Conservation (phyloP, 92 coral and sea anemone species). For the Porites divaricata region DNA sequence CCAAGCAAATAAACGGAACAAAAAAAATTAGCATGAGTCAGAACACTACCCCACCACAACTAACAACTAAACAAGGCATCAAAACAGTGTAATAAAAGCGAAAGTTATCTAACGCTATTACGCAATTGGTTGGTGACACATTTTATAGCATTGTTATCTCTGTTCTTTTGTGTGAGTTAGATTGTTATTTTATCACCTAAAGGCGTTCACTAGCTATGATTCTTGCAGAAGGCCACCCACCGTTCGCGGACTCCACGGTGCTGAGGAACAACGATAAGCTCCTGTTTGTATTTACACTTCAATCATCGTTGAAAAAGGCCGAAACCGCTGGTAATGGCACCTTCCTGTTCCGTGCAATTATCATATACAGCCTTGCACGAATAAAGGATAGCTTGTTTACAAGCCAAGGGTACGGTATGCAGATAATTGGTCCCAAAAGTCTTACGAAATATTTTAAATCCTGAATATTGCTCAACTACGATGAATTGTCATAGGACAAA, state of each 20-base stretch:
- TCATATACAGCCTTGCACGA: neutral
- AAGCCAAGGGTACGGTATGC: slow-evolving; percentile 10
- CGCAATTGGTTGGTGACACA: slow-evolving; percentile 1
- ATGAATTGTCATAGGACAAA: slow-evolving; percentile 1
- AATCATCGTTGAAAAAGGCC: slow-evolving; percentile 19
- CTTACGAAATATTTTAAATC: slow-evolving; percentile 9
- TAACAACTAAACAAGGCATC: no score
- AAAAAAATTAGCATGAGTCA: neutral
- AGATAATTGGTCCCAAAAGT: slow-evolving; percentile 19
- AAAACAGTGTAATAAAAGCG: neutral
- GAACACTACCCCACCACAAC: neutral
- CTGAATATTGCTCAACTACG: slow-evolving; percentile 2
- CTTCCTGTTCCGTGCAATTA: slow-evolving; percentile 14
- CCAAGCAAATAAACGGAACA: slow-evolving; percentile 22
- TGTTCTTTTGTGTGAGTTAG: neutral
- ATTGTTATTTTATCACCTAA: slow-evolving; percentile 21
- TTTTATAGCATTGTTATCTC: slow-evolving; percentile 9
- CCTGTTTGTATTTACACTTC: slow-evolving; percentile 41
- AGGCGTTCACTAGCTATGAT: neutral
- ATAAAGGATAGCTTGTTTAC: slow-evolving; percentile 15
- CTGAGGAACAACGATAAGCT: slow-evolving; percentile 19
- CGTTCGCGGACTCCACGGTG: neutral
- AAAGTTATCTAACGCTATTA: neutral
- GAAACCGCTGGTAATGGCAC: slow-evolving; percentile 29
- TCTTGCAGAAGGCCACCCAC: slow-evolving; percentile 36